Percentiles rank a stretch among this genome's conserved stretches.
Conservation (phyloP, 1,140 invertebrate species). For the Harpegnathos saltator region DNA sequence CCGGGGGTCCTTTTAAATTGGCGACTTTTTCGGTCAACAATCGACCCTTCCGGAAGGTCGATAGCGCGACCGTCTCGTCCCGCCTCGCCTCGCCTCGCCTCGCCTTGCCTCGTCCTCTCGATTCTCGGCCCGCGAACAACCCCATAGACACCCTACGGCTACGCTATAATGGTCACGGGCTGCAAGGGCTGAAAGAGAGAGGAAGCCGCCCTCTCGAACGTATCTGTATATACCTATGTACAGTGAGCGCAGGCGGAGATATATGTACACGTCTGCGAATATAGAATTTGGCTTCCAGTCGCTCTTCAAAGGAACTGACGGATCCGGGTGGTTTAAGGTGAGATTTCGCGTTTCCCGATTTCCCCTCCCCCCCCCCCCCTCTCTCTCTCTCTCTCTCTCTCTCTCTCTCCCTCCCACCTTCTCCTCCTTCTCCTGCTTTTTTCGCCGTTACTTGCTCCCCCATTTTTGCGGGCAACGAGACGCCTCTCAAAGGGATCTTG, state of each 20-base stretch:
- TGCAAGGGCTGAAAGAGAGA: constrained; percentile 74
- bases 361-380: background rate
- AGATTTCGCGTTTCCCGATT: constrained; percentile 63
- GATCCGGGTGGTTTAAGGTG: constrained; percentile 70
- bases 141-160: constrained; percentile 82
- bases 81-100: constrained; percentile 66
- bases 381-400: background rate
- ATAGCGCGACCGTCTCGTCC: too few relatives aligned
- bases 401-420: background rate
- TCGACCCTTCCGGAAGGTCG: constrained; percentile 85
- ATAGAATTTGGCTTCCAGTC: constrained; percentile 70
- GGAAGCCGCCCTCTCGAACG: constrained; percentile 71
- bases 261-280: constrained; percentile 56
- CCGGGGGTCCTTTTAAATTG: constrained; percentile 86
- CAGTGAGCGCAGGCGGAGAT: constrained; percentile 35
- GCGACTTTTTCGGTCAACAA: constrained; percentile 86
- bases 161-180: constrained; percentile 84
- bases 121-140: constrained; percentile 76
- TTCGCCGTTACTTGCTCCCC: constrained; percentile 19
- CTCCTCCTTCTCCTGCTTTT: background rate
- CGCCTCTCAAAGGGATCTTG: constrained; percentile 59
- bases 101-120: constrained; percentile 74
- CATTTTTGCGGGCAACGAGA: constrained; percentile 36
- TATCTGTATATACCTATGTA: constrained; percentile 52
- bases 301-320: constrained; percentile 65